A percentile compares a stretch with the other conserved stretches of the same genome.
Conservation (phyloP, 1,140 invertebrate genomes). For the Spodoptera frugiperda region DNA sequence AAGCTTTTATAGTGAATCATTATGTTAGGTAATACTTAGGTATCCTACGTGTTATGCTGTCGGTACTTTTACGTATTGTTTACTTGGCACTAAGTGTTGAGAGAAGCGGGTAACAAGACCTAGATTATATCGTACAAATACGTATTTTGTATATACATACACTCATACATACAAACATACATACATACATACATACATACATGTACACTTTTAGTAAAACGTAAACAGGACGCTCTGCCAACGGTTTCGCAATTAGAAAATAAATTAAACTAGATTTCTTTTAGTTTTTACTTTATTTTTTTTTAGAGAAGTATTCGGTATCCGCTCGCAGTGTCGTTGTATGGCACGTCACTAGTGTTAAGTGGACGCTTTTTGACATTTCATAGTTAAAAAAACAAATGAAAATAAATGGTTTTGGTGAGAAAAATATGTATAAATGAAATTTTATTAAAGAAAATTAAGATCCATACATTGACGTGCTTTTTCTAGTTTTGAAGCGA, state of each 20-base stretch:
- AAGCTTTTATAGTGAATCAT: no score
- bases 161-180: not conserved
- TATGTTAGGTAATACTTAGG: no score
- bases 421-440: no score
- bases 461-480: no score
- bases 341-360: not conserved
- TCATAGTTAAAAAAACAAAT: no score
- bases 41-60: not conserved
- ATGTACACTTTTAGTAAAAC: not conserved
- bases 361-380: no score
- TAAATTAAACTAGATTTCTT: conserved; percentile 7
- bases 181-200: not conserved
- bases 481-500: no score
- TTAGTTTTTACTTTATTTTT: not conserved
- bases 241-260: conserved; percentile 3
- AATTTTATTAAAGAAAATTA: no score
- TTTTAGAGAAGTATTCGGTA: conserved; percentile 1
- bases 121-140: conserved; percentile 22
- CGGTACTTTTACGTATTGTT: conserved; percentile 28
- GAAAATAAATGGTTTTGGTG: no score
- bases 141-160: conserved; percentile 9
- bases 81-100: conserved; percentile 26
- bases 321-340: not conserved
- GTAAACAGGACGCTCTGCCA: conserved; percentile 30
- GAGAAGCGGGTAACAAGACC: conserved; percentile 18